phyloP scores from a whole-genome alignment of 2,888 invertebrate species.

The Acanthopleura granulata region DNA sequence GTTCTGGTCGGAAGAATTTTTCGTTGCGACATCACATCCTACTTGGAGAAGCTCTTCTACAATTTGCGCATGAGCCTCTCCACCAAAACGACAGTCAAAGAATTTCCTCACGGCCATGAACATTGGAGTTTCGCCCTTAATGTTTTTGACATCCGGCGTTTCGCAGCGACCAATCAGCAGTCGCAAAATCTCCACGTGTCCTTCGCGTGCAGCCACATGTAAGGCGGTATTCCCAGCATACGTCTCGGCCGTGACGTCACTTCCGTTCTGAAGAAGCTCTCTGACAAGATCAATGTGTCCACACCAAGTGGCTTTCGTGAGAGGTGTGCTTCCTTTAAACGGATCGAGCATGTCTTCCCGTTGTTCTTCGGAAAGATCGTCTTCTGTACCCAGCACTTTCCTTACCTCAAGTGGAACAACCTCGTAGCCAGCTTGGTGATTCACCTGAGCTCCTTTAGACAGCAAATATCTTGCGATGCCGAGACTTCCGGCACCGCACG shows the following conservation, averaged over 20 bases:
- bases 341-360: neutral
- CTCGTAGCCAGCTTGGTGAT: constrained; percentile 11
- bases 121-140: neutral
- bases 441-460: neutral
- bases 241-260: neutral
- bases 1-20: neutral
- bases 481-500: neutral
- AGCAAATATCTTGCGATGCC: neutral
- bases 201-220: constrained; percentile 12
- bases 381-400: neutral
- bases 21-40: neutral
- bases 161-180: neutral
- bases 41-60: neutral
- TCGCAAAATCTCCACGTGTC: neutral
- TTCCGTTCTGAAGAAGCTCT: neutral
- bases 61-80: neutral
- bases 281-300: neutral
- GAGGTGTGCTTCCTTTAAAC: neutral
- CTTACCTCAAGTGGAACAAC: neutral
- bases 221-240: constrained; percentile 1
- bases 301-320: neutral
- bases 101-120: neutral
- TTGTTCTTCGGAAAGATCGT: neutral
- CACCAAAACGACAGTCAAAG: neutral
- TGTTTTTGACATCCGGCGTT: neutral